Evolutionary conservation across 2,888 invertebrate species (phyloP).

Genomic region (Corbicula japonica): DNA sequence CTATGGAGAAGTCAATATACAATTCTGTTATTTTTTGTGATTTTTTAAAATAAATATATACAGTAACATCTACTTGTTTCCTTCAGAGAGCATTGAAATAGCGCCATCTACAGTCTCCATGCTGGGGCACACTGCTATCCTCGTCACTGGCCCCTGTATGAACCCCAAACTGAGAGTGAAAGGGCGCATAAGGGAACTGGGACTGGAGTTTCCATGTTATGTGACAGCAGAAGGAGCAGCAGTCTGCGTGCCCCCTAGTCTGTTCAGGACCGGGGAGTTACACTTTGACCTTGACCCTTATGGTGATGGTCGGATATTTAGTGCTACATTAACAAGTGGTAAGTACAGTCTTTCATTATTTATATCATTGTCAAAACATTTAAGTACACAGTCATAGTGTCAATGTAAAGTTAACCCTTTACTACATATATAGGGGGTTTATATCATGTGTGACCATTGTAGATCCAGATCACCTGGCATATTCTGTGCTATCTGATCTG

Average conservation of each 20-base stretch:
- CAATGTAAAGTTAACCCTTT: too few relatives aligned
- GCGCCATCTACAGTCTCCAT: slow-evolving; percentile 67
- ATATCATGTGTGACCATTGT: too few relatives aligned
- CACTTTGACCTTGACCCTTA: slow-evolving; percentile 60
- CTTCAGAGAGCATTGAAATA: slow-evolving; percentile 65
- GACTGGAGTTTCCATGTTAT: slow-evolving; percentile 68
- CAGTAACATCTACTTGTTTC: too few relatives aligned
- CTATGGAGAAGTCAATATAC: too few relatives aligned
- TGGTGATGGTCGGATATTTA: slow-evolving; percentile 69
- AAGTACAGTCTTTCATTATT: slow-evolving; percentile 10
- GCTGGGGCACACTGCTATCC: slow-evolving; percentile 73
- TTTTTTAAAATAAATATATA: too few relatives aligned
- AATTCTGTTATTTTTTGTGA: too few relatives aligned
- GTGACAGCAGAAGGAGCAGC: slow-evolving; percentile 47
- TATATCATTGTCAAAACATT: too few relatives aligned
- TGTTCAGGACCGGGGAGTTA: slow-evolving; percentile 73
- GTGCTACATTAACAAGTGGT: slow-evolving; percentile 56
- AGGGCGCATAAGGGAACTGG: slow-evolving; percentile 67
- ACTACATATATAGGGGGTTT: too few relatives aligned
- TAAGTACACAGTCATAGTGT: too few relatives aligned
- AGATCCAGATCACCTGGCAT: too few relatives aligned
- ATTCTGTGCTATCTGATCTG: too few relatives aligned
- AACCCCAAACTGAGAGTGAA: slow-evolving; percentile 26
- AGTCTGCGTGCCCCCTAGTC: slow-evolving; percentile 71
- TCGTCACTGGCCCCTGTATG: slow-evolving; percentile 76